Conservation (phyloP, 2,888 invertebrate genomes). For the Siphlonurus alternatus region DNA sequence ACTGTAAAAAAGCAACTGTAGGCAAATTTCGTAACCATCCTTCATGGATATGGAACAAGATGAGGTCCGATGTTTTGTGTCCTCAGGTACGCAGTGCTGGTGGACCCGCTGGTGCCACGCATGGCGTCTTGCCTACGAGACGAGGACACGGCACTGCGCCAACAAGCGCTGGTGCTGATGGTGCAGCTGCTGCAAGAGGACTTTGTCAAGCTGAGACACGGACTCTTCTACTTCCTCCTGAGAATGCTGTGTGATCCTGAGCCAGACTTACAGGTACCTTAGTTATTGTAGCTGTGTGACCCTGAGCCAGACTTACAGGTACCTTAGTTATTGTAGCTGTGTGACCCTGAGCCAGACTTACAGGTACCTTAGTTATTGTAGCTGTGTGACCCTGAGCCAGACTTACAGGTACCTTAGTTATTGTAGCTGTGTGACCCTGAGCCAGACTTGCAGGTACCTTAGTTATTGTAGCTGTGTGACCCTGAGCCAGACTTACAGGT, state of each 20-base stretch:
- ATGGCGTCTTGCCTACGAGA: constrained; percentile 48
- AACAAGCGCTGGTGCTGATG: constrained; percentile 44
- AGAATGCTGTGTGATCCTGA: constrained; percentile 39
- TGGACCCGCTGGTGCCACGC: constrained; percentile 43
- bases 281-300: constrained; percentile 38
- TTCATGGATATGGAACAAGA: not conserved
- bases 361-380: too few species aligned
- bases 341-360: constrained; percentile 36
- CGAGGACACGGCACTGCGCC: constrained; percentile 37
- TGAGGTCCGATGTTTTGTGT: too few species aligned
- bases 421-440: too few species aligned
- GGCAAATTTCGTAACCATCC: too few species aligned
- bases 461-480: too few species aligned
- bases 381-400: constrained; percentile 35
- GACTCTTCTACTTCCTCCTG: constrained; percentile 48
- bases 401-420: too few species aligned
- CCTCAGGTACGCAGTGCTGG: constrained; percentile 52
- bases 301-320: constrained; percentile 35
- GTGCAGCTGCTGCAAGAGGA: constrained; percentile 54
- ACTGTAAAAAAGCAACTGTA: too few species aligned
- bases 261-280: constrained; percentile 34
- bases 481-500: too few species aligned
- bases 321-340: too few species aligned
- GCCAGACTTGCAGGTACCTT: too few species aligned
- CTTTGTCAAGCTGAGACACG: constrained; percentile 46